phyloP scores from a whole-genome alignment of 2,797 vertebrate species.

The Anguilla pacifica region DNA sequence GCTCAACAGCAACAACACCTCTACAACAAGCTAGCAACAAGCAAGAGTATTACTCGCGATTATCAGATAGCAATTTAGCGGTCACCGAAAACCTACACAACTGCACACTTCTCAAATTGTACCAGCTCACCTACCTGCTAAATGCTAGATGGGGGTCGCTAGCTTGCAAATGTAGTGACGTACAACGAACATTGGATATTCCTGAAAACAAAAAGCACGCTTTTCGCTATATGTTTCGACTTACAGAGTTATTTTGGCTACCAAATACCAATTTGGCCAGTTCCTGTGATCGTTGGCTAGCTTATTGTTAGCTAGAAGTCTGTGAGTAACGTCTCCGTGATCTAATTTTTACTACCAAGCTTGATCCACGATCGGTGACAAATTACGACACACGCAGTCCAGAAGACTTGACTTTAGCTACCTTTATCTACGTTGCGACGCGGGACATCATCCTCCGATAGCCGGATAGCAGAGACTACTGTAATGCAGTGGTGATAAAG shows the following conservation, averaged over 20 bases:
- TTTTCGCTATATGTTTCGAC: background rate
- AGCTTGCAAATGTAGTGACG: background rate
- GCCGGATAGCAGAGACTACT: background rate
- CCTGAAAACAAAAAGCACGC: background rate
- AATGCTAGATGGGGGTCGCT: background rate
- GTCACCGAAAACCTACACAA: background rate
- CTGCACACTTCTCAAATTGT: background rate
- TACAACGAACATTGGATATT: background rate
- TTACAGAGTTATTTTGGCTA: background rate
- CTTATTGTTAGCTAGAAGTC: background rate
- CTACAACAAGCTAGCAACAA: background rate
- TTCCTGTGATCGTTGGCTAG: background rate
- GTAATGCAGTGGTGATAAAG: background rate
- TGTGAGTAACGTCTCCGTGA: background rate
- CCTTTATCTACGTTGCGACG: background rate
- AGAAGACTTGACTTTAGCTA: constrained; percentile 2
- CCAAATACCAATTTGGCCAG: background rate
- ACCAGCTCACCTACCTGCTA: background rate
- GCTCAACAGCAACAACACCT: background rate
- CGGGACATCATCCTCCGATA: background rate
- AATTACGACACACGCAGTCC: background rate
- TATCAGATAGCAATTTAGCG: background rate
- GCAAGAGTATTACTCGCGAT: background rate
- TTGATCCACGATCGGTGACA: background rate
- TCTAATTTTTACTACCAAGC: background rate